Evolutionary conservation across 2,113 vertebrate genomes (phyloP), one percentile per base, ranked within the genome.

Genomic region (Taxidea taxus): DNA sequence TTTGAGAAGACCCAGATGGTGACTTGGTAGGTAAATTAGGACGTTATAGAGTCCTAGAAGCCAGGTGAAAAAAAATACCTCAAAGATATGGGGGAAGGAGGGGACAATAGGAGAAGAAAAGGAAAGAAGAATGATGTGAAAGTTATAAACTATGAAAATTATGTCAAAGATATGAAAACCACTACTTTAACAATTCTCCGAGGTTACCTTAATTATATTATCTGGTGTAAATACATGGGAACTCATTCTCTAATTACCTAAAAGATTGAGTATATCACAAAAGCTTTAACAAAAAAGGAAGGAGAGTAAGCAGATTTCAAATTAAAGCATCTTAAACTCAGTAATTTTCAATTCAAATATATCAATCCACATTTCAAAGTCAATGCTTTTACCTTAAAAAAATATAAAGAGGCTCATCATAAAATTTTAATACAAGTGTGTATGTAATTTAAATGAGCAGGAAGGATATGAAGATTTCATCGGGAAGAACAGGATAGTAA

Each of bases 371-470:
- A 86, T 91, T 93, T 95, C 94, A 64, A 93, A 97, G 66, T 72
- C 94, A 96, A 58, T 95, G 37, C 60, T 89, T 96, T 97, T 66
- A 82, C 88, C 58, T 91, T 93, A 74, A 89, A 91, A 90, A 97
- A 92, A 93, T 82, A 14, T 77, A 94, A 95, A 92, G 49, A 74
- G 74, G 56, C 14, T 92, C 70, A 80, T 13, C 1, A 29, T 89
- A 96, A 93, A 95, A 78, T 56, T 80, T 96, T 94, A 97, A 92
- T 87, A 49, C 4, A 44, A 83, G 44, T 78, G 31, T 68, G 70
- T 94, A n/a, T 91, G 56, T 81, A 83, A 83, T 90, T 95, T 95
- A 86, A 88, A 75, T 95, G 84, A 89, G n/a, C 54, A 81, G 54
- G 60, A 87, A 94, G 74, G 68, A 88, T 34, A 49, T 66, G 66